Base-by-base conservation (phyloP, 1,140 invertebrate species). In the Drosophila miranda region DNA sequence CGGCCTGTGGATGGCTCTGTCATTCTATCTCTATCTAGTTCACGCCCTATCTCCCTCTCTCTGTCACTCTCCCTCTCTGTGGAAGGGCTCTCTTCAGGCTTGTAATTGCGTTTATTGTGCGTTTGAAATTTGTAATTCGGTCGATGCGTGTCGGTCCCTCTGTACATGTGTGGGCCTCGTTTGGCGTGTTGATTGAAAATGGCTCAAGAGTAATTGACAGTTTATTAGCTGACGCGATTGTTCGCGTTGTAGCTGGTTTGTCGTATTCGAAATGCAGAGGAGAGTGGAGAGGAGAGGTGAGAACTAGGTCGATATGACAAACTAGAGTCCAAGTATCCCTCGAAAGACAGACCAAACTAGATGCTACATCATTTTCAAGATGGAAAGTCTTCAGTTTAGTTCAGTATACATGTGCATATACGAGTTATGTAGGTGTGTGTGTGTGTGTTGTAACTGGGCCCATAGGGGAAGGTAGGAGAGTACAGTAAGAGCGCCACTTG, bases 81-180 rank as follows among this genome's bases (percentile, higher is more conserved):
- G 16, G 11, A 11, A 13, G 34, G 0, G 19, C 16, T 54, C 51
- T 28, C 34, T 57, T 55, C 73, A 54, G 51, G 48, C 50, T 56
- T 80, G 73, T 86, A 86, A 86, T 86, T 86, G 77, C 74, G 81
- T 86, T 87, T 86, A 86, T 87, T 86, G 81, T 87, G 77, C 81
- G 82, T 81, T 87, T 68, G 81, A 86, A 82, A 87, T 87, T 81
- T 86, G 82, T 71, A 81, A 81, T 86, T 69, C 69, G 62, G 23
- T 26, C 63, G 43, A 63, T 23, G 51, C 13, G 66, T 52, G 19
- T 16, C 44, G 5, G n/a, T n/a, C n/a, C 50, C 9, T 68, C 52
- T 14, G 16, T 57, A 44, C 64, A 42, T 51, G 45, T 63, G 50
- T 55, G 51, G 61, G 34, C 21, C 42, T n/a, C 60, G 76, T 46